Percentiles rank a stretch among this genome's conserved stretches.
These are phyloP conservation scores for Corvus moneduloides DNA, from an alignment of 2,113 vertebrate genomes.

Conservation along the genomic window DNA sequence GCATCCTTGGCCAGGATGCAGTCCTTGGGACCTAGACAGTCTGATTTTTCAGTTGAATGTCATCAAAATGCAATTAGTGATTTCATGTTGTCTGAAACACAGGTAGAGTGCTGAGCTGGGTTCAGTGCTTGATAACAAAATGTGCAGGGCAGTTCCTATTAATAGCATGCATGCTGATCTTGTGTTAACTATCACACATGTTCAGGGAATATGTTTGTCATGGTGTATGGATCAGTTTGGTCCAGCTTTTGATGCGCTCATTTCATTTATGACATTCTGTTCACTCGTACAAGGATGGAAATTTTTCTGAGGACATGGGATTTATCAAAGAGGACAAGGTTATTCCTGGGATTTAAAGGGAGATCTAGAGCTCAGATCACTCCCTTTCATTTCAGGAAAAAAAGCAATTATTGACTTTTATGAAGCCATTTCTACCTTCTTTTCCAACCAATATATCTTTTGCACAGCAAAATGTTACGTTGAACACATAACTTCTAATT, in stretches of 20 bases:
- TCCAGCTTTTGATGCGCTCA: not conserved
- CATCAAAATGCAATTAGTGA: not conserved
- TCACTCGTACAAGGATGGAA: rapidly evolving
- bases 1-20: not conserved
- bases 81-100: not conserved
- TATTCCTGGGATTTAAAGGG: not conserved
- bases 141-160: not conserved
- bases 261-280: not conserved
- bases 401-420: not conserved
- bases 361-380: not conserved
- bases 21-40: too few species aligned
- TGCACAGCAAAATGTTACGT: not conserved
- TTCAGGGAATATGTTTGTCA: not conserved
- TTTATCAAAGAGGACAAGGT: not conserved
- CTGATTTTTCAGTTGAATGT: not conserved
- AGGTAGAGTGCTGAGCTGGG: not conserved
- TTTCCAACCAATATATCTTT: not conserved
- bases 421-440: not conserved
- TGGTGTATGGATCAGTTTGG: not conserved
- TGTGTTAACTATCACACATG: not conserved
- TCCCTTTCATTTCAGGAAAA: not conserved
- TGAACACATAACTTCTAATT: not conserved
- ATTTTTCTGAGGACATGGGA: not conserved
- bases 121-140: not conserved
- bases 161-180: not conserved